A percentile compares a stretch with the other conserved stretches of the same genome.
phyloP scores from a whole-genome alignment of 1,140 invertebrate species.

The Acromyrmex heyeri region DNA sequence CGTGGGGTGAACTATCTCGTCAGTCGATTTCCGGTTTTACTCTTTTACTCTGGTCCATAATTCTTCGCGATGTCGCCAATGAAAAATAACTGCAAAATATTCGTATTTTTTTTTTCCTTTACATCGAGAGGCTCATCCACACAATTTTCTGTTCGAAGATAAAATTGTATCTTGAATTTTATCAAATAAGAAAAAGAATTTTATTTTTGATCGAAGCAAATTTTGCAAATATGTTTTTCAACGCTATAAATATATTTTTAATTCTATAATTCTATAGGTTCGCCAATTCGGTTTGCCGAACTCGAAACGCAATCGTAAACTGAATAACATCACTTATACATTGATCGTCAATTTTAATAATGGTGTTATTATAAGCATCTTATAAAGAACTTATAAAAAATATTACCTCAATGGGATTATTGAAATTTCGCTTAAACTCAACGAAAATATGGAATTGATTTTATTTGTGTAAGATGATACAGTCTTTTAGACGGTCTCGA shows the following conservation, averaged over 20 bases:
- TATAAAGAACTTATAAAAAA: too few relatives aligned
- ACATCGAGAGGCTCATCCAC: neutral
- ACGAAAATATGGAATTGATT: neutral
- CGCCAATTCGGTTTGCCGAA: too few relatives aligned
- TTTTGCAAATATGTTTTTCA: too few relatives aligned
- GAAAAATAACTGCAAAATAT: neutral
- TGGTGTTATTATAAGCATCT: too few relatives aligned
- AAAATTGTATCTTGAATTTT: neutral
- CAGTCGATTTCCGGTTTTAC: slow-evolving; percentile 17
- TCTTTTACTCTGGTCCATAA: neutral
- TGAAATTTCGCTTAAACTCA: neutral
- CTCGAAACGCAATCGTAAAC: too few relatives aligned
- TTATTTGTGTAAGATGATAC: neutral
- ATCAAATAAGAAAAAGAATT: too few relatives aligned
- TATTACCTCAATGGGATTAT: too few relatives aligned
- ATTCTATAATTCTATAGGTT: too few relatives aligned
- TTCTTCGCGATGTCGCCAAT: neutral
- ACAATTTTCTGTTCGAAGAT: neutral
- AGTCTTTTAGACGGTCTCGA: neutral
- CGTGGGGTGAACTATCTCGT: slow-evolving; percentile 13
- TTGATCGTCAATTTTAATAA: too few relatives aligned
- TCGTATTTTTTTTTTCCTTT: neutral
- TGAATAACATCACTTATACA: too few relatives aligned
- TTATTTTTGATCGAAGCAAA: too few relatives aligned
- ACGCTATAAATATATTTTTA: too few relatives aligned